These are phyloP conservation scores for Wiebesia pumilae DNA, from an alignment of 1,140 invertebrate species.

Conservation along the genomic window DNA sequence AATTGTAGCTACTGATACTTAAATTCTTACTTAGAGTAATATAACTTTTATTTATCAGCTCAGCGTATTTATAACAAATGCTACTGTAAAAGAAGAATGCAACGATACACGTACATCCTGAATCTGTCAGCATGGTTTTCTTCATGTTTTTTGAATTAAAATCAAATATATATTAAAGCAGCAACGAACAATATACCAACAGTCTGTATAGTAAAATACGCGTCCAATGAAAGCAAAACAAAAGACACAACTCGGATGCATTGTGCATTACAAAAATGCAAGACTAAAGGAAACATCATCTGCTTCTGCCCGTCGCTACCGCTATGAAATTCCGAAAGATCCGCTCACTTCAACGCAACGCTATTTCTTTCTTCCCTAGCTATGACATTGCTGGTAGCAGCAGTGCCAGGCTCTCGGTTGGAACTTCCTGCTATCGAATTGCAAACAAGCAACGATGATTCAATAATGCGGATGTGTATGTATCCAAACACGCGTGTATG, in stretches of 20 bases:
- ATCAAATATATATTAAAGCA: neutral
- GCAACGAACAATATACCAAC: neutral
- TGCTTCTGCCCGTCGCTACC: neutral
- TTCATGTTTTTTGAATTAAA: neutral
- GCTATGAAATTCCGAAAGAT: neutral
- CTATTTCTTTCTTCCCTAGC: neutral
- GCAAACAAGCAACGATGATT: constrained; percentile 49
- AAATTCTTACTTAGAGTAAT: too few species aligned
- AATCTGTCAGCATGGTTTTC: neutral
- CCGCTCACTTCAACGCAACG: neutral
- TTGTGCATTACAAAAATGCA: neutral
- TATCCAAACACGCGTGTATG: too few species aligned
- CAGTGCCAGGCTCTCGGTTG: neutral
- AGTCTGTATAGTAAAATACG: neutral
- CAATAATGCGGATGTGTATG: constrained; percentile 26
- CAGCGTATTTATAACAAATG: neutral
- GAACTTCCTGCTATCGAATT: constrained; percentile 45
- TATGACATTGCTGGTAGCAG: neutral
- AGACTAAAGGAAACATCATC: neutral
- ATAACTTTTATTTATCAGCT: neutral
- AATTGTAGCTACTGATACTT: too few species aligned
- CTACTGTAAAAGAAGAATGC: neutral
- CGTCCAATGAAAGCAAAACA: neutral
- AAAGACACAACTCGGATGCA: neutral
- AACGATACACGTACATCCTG: neutral